phyloP scores from a whole-genome alignment of 35 echinoderm and acorn worm species.

The Amphiura filiformis region DNA sequence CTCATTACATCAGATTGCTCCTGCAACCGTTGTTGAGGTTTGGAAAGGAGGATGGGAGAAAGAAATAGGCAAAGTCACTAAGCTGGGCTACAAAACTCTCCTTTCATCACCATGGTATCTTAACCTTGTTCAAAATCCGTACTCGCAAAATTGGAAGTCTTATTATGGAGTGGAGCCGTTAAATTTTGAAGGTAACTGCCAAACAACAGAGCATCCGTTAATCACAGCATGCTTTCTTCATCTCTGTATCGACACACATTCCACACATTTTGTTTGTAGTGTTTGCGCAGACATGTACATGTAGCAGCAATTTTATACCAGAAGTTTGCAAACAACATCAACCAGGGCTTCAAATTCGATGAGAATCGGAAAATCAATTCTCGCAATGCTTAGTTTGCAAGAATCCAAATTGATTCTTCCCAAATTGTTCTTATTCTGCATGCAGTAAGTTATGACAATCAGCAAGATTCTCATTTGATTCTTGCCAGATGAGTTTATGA shows the following conservation, averaged over 20 bases:
- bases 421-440: too few relatives aligned
- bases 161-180: slow-evolving; percentile 73
- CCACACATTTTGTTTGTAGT: too few relatives aligned
- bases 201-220: not conserved
- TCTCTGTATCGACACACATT: not conserved
- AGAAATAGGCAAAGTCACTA: slow-evolving; percentile 65
- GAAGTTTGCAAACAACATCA: too few relatives aligned
- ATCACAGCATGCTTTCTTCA: not conserved
- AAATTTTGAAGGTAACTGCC: slow-evolving; percentile 60
- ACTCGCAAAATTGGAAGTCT: slow-evolving; percentile 54
- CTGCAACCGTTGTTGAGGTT: not conserved
- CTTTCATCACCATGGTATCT: slow-evolving; percentile 84
- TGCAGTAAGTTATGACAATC: too few relatives aligned
- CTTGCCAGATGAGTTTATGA: too few relatives aligned
- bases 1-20: not conserved
- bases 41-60: slow-evolving; percentile 10
- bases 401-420: too few relatives aligned
- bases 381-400: too few relatives aligned
- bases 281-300: too few relatives aligned
- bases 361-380: too few relatives aligned
- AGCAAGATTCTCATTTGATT: too few relatives aligned
- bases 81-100: slow-evolving; percentile 60
- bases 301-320: too few relatives aligned
- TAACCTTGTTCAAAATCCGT: slow-evolving; percentile 46
- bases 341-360: too few relatives aligned